Evolutionary conservation across 2,888 invertebrate genomes (phyloP), one percentile per base, ranked within the genome.

Genomic region (Latheticus oryzae): DNA sequence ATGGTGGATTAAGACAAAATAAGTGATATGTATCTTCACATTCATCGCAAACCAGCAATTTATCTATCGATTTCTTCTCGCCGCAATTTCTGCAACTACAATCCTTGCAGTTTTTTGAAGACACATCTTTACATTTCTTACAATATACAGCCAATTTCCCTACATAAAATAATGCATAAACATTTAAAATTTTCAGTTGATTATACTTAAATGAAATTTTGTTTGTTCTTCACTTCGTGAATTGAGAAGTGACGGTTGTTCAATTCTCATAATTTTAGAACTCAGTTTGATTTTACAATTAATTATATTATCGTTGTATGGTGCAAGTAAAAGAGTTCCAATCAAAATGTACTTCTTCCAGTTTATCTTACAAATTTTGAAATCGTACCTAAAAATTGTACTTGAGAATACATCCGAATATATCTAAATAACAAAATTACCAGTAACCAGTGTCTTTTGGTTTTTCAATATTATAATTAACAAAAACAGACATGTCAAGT

Each of bases 11-110:
- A 15, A 93, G 80, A 73, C 93, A 93, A 42, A 77, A 78, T 70
- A 90, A 82, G 74, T 93, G 93, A 75, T 82, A 92, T 0, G 89
- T 88, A 35, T 80, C 77, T 72, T 93, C 84, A 73, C 93, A 93
- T 71, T 93, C 93, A 69, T 93, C 93, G 72, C 93, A 93, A 19
- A 93, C 77, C 5, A 93, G 79, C 70, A 90, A 5, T 5, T 16
- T 17, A 19, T 45, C 45, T 7, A 15, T 7, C 9, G 7, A 12
- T 3, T 45, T 12, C n/a, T 45, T 45, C 9, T 24, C 32, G 1
- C 32, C 45, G 7, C 93, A 93, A n/a, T 85, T 70, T 66, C 78
- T 80, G 71, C 93, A 93, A 1, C 90, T 88, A 71, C 93, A 93
- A 17, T 87, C 84, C 68, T 82, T 85, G 72, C 93, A 93, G 15